Percentiles rank a stretch among this genome's conserved stretches.
phyloP scores from a whole-genome alignment of 2,888 invertebrate species.

The Neuroscelio doddi region DNA sequence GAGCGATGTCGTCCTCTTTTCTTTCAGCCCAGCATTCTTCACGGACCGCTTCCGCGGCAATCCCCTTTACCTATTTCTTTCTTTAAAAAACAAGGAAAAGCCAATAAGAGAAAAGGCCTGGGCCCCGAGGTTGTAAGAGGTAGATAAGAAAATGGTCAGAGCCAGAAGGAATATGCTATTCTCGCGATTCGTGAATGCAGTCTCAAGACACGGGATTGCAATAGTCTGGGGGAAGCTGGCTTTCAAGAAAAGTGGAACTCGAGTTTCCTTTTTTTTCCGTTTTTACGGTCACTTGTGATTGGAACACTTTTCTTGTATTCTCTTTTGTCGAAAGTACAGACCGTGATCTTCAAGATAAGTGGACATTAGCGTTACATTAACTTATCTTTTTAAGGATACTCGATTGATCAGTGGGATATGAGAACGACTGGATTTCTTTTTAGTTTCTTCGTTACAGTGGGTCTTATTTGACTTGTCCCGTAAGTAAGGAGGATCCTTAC shows the following conservation, averaged over 20 bases:
- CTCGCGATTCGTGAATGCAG: neutral
- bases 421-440: conserved; percentile 9
- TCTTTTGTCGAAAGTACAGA: neutral
- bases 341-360: neutral
- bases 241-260: neutral
- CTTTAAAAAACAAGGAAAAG: conserved; percentile 30
- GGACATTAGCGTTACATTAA: neutral
- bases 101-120: conserved; percentile 15
- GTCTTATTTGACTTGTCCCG: conserved; percentile 11
- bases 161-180: conserved; percentile 23
- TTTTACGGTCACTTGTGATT: neutral
- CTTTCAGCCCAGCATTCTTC: conserved; percentile 32
- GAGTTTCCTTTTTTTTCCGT: neutral
- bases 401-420: conserved; percentile 15
- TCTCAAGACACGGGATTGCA: neutral
- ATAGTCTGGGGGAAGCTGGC: neutral
- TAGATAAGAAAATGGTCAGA: conserved; percentile 19
- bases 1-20: conserved; percentile 49
- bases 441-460: conserved; percentile 8
- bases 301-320: neutral
- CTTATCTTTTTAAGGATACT: neutral
- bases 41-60: conserved; percentile 22
- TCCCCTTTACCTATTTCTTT: conserved; percentile 26
- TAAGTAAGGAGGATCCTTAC: too few species aligned
- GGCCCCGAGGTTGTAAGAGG: neutral